Conservation (phyloP, 2,888 invertebrate species). For the Pseudococcus longispinus region DNA sequence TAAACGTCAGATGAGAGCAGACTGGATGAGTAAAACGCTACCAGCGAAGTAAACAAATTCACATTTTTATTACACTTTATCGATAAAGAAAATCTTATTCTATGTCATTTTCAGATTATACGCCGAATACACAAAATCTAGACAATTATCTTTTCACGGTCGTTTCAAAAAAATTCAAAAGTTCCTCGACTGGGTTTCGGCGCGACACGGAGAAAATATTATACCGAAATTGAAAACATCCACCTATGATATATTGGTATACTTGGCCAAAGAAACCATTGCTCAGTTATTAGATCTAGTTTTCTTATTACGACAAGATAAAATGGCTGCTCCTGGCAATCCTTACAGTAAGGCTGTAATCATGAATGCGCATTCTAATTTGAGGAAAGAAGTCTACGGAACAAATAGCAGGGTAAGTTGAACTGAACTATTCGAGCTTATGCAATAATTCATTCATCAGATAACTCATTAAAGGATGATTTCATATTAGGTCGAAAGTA, state of each 20-base stretch:
- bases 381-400: slow-evolving; percentile 48
- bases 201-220: slow-evolving; percentile 40
- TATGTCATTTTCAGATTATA: slow-evolving; percentile 33
- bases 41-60: slow-evolving; percentile 59
- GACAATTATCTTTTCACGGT: slow-evolving; percentile 51
- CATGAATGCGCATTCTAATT: slow-evolving; percentile 47
- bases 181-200: slow-evolving; percentile 47
- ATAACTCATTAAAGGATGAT: background rate
- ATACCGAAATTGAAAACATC: slow-evolving; percentile 29
- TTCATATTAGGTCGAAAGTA: slow-evolving; percentile 58
- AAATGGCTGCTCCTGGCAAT: slow-evolving; percentile 72
- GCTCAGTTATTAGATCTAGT: slow-evolving; percentile 87
- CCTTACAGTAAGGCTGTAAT: slow-evolving; percentile 65
- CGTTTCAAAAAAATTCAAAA: slow-evolving; percentile 45
- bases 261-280: slow-evolving; percentile 88
- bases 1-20: slow-evolving; percentile 62
- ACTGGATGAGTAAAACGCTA: slow-evolving; percentile 61
- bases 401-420: slow-evolving; percentile 30
- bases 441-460: background rate
- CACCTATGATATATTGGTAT: slow-evolving; percentile 80
- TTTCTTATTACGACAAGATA: slow-evolving; percentile 80
- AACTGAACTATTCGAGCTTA: background rate
- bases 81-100: background rate
- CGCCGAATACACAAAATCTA: slow-evolving; percentile 41
- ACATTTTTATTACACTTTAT: background rate